Conservation (phyloP, 2,888 invertebrate species). For the Mythimna pallens region DNA sequence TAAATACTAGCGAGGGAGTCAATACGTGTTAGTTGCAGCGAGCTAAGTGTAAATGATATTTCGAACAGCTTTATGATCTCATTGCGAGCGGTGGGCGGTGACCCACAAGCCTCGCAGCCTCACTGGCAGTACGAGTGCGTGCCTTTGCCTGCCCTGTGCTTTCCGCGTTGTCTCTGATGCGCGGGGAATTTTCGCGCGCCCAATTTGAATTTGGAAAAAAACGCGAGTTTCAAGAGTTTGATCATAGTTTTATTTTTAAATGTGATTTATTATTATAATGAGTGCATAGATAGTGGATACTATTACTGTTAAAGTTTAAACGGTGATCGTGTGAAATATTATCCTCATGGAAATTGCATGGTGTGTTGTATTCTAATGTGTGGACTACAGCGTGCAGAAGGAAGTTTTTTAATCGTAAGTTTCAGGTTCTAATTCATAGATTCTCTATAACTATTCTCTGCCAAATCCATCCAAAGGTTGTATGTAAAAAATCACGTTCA, state of each 20-base stretch:
- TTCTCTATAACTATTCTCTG: background rate
- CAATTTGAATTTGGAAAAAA: conserved; percentile 52
- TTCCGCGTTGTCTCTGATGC: conserved; percentile 64
- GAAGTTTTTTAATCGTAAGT: conserved; percentile 75
- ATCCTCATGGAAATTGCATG: conserved; percentile 43
- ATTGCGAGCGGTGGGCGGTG: conserved; percentile 86
- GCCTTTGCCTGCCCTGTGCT: conserved; percentile 73
- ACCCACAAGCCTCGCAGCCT: conserved; percentile 79
- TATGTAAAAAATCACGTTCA: too few relatives aligned
- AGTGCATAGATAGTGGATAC: background rate
- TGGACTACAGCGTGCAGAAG: conserved; percentile 67
- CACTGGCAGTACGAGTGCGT: conserved; percentile 77
- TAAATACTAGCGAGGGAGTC: conserved; percentile 71
- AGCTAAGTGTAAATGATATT: conserved; percentile 84
- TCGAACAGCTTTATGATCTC: conserved; percentile 86
- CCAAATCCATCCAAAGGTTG: too few relatives aligned
- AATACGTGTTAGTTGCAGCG: conserved; percentile 71
- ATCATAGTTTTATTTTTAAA: background rate
- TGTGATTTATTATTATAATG: background rate
- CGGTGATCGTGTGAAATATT: conserved; percentile 44
- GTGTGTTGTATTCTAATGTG: conserved; percentile 72
- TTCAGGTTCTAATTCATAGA: background rate
- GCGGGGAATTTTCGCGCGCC: conserved; percentile 54
- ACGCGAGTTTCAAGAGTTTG: conserved; percentile 3
- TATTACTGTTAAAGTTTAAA: background rate